phyloP scores from a whole-genome alignment of 2,888 invertebrate species.

The Drosophila falleni region DNA sequence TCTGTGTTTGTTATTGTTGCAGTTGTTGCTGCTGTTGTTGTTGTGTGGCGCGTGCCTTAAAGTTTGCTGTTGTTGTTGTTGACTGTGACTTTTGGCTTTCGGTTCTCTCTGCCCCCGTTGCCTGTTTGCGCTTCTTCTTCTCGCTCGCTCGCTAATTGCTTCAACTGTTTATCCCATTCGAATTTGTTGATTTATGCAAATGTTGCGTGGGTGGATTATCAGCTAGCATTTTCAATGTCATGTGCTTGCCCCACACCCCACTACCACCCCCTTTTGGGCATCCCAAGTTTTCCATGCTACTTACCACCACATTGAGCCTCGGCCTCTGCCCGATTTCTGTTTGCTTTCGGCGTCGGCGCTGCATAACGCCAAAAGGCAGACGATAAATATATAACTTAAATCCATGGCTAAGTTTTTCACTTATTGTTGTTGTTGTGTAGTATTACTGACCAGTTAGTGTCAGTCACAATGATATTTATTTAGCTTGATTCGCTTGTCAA shows the following conservation, averaged over 20 bases:
- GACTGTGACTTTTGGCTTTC: conserved; percentile 30
- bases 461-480: conserved; percentile 32
- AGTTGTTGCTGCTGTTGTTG: conserved; percentile 13
- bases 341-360: conserved; percentile 82
- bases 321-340: conserved; percentile 90
- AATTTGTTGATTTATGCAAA: conserved; percentile 63
- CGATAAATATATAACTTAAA: conserved; percentile 81
- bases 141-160: conserved; percentile 67
- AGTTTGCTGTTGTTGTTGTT: conserved; percentile 28
- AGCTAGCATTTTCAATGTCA: conserved; percentile 58
- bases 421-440: conserved; percentile 27
- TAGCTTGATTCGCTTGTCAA: conserved; percentile 47
- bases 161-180: conserved; percentile 41
- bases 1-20: conserved; percentile 15
- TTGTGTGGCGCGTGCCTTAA: conserved; percentile 40
- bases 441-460: conserved; percentile 38
- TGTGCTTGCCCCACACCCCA: not conserved
- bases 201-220: conserved; percentile 58
- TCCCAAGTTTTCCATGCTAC: conserved; percentile 83
- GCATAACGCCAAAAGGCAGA: conserved; percentile 82
- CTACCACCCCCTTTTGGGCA: not conserved
- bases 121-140: conserved; percentile 64
- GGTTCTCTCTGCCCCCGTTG: conserved; percentile 26
- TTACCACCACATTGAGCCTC: conserved; percentile 97
- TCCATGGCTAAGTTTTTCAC: conserved; percentile 77